These are phyloP conservation scores for Crotalus adamanteus DNA, from an alignment of 2,797 vertebrate species.

Conservation along the genomic window DNA sequence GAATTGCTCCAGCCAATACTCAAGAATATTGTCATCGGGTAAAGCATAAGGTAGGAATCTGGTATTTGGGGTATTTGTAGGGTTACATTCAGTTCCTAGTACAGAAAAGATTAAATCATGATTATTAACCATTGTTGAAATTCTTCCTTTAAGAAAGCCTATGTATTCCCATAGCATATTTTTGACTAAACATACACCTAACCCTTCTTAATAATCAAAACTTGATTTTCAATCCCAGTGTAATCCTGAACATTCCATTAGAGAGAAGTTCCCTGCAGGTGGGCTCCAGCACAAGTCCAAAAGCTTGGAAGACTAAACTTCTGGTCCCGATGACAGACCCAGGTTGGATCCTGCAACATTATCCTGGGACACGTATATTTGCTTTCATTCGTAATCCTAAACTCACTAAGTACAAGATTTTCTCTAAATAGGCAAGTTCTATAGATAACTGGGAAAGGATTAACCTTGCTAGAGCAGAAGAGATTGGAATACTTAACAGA, in stretches of 20 bases:
- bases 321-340: neutral
- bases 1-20: neutral
- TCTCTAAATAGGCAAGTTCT: neutral
- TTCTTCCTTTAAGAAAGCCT: neutral
- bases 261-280: neutral
- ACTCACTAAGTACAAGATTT: neutral
- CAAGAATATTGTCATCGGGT: neutral
- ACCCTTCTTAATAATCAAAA: neutral
- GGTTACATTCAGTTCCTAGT: neutral
- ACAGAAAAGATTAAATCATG: neutral
- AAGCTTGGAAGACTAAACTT: neutral
- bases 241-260: neutral
- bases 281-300: neutral
- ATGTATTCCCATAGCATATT: neutral
- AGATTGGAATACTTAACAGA: neutral
- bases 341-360: neutral
- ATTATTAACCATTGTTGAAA: neutral
- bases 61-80: neutral
- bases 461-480: neutral
- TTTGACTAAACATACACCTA: neutral
- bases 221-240: neutral
- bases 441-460: neutral
- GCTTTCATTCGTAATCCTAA: neutral
- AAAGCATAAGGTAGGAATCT: neutral
- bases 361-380: no score